Evolutionary conservation across 2,888 invertebrate species (phyloP).

Genomic region (Melipona bicolor): DNA sequence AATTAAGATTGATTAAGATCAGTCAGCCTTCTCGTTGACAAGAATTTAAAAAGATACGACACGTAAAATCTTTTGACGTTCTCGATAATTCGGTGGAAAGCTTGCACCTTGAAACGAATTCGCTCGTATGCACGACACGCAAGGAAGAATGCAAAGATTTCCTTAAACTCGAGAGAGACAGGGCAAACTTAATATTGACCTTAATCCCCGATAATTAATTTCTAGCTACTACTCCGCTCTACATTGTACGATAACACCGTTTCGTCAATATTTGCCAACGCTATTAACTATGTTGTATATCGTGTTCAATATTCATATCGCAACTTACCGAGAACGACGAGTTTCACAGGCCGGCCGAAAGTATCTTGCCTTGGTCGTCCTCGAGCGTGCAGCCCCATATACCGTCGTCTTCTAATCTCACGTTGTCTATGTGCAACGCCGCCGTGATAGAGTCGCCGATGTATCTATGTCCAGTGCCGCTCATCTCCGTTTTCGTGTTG

Average conservation of each 20-base stretch:
- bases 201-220: constrained; percentile 1
- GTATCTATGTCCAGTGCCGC: constrained; percentile 83
- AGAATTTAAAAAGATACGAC: too few species aligned
- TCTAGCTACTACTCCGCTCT: neutral
- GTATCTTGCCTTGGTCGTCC: constrained; percentile 87
- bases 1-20: too few species aligned
- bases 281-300: neutral
- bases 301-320: constrained; percentile 3
- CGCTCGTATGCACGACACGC: neutral
- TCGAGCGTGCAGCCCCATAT: constrained; percentile 89
- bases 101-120: neutral
- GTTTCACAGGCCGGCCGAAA: constrained; percentile 88
- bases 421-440: constrained; percentile 86
- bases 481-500: constrained; percentile 82
- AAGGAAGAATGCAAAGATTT: neutral
- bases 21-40: too few species aligned
- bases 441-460: constrained; percentile 82
- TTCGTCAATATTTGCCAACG: neutral
- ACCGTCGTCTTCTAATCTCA: constrained; percentile 88
- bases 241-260: constrained; percentile 26
- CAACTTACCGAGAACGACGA: constrained; percentile 88
- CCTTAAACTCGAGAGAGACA: neutral
- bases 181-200: neutral
- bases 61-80: neutral
- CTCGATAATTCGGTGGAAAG: neutral